These are phyloP conservation scores for Notiomystis cincta DNA, from an alignment of 2,113 vertebrate species.

Conservation along the genomic window DNA sequence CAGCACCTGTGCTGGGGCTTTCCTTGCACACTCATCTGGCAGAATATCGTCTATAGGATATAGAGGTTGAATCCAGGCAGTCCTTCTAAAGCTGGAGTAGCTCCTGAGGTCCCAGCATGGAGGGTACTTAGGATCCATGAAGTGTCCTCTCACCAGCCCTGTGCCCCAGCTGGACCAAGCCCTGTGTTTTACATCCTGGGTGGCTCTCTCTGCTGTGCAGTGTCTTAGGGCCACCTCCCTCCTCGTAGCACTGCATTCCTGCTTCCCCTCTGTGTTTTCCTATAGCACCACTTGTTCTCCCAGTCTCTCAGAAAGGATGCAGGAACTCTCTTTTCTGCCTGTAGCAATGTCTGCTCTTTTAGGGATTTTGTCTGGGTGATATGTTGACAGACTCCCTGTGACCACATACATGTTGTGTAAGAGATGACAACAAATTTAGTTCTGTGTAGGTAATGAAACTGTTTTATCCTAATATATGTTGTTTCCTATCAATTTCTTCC, in stretches of 20 bases:
- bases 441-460: neutral
- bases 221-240: neutral
- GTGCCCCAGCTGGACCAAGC: neutral
- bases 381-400: neutral
- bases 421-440: neutral
- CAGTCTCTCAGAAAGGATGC: neutral
- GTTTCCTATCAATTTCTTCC: neutral
- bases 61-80: neutral
- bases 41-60: neutral
- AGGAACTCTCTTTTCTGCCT: neutral
- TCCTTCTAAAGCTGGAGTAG: neutral
- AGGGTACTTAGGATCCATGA: neutral
- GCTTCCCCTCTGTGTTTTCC: rapidly evolving
- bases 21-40: neutral
- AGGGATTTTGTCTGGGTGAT: neutral
- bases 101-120: neutral
- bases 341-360: neutral
- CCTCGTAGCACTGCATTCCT: neutral
- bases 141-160: neutral
- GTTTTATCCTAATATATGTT: neutral
- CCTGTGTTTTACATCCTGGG: neutral
- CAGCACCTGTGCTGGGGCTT: neutral
- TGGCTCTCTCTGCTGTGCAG: neutral
- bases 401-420: neutral
- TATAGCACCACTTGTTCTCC: neutral